phyloP scores from a whole-genome alignment of 2,113 vertebrate genomes.

The Kryptolebias marmoratus region DNA sequence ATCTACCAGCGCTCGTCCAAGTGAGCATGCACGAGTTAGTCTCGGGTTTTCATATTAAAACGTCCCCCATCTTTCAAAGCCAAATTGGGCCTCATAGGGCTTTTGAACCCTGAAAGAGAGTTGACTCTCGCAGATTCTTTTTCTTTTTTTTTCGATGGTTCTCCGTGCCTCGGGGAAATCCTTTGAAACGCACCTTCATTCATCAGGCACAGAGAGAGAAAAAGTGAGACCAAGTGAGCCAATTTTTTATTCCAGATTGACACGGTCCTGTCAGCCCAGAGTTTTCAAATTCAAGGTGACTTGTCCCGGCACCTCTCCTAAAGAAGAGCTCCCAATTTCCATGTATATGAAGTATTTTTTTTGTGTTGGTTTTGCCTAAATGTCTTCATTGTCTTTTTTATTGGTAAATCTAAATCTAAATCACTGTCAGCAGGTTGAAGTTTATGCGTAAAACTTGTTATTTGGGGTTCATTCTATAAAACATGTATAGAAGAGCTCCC shows the following conservation, averaged over 20 bases:
- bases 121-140: conserved; percentile 15
- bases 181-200: conserved; percentile 56
- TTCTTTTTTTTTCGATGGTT: conserved; percentile 25
- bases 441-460: conserved; percentile 22
- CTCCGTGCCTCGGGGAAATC: conserved; percentile 45
- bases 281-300: conserved; percentile 49
- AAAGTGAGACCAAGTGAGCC: conserved; percentile 16
- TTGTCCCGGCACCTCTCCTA: conserved; percentile 22
- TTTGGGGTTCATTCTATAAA: conserved; percentile 25
- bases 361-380: not conserved
- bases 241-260: conserved; percentile 38
- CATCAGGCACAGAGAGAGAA: conserved; percentile 33
- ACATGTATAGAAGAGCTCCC: not conserved
- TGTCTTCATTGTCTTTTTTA: not conserved
- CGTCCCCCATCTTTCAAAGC: conserved; percentile 63
- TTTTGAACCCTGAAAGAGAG: conserved; percentile 64
- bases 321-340: not conserved
- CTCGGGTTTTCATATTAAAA: conserved; percentile 60
- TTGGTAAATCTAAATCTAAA: too few species aligned
- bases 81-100: conserved; percentile 64
- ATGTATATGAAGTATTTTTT: conserved; percentile 2
- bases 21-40: conserved; percentile 42
- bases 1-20: conserved; percentile 45
- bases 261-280: conserved; percentile 5
- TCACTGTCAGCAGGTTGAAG: not conserved